These are phyloP conservation scores for Grapholita molesta DNA, from an alignment of 1,140 invertebrate species.

Conservation along the genomic window DNA sequence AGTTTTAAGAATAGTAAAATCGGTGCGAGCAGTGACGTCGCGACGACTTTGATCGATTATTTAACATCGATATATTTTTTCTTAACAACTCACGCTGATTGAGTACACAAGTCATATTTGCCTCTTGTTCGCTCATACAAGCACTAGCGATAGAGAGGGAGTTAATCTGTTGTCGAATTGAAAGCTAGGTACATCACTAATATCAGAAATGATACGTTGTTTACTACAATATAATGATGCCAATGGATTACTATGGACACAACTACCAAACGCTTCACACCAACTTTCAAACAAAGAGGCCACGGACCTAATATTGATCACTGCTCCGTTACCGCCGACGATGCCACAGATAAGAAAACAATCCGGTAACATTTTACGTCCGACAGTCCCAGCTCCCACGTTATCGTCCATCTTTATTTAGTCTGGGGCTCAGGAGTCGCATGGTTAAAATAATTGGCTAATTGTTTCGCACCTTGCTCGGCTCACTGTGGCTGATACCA, in stretches of 20 bases:
- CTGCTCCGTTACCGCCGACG: neutral
- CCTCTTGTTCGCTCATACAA: too few relatives aligned
- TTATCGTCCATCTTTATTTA: slow-evolving; percentile 6
- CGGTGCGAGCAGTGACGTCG: too few relatives aligned
- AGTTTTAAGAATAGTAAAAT: too few relatives aligned
- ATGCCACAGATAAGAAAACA: slow-evolving; percentile 11
- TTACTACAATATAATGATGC: too few relatives aligned
- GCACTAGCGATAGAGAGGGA: too few relatives aligned
- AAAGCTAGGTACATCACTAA: too few relatives aligned
- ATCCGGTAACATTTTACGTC: slow-evolving; percentile 10
- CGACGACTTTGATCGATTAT: too few relatives aligned
- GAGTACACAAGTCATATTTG: too few relatives aligned
- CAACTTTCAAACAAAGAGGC: neutral
- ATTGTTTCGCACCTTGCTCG: slow-evolving; percentile 10
- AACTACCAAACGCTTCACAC: neutral
- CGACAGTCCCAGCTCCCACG: slow-evolving; percentile 10
- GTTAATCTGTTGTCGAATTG: too few relatives aligned
- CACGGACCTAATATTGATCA: neutral
- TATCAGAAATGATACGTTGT: too few relatives aligned
- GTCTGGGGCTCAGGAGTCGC: slow-evolving; percentile 1
- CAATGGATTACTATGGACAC: neutral
- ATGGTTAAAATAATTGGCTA: slow-evolving; percentile 11
- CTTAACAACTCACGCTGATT: too few relatives aligned
- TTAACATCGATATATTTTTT: too few relatives aligned
- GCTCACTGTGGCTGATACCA: neutral